phyloP scores from a whole-genome alignment of 2,888 invertebrate species.

The Hylaea fasciaria region DNA sequence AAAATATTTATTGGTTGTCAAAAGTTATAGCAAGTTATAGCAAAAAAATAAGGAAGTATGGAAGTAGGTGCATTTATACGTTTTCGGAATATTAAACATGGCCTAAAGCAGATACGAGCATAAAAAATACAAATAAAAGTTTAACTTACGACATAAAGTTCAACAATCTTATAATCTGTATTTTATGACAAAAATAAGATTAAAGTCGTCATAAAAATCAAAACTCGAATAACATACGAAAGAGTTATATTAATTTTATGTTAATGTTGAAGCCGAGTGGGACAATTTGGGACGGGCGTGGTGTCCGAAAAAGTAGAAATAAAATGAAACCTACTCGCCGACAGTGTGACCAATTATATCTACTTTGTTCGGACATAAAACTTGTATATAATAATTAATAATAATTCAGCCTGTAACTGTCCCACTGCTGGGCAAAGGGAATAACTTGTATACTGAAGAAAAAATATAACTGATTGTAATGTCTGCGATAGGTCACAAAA shows the following conservation, averaged over 20 bases:
- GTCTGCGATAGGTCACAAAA: too few relatives aligned
- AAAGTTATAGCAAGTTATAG: neutral
- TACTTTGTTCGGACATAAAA: too few relatives aligned
- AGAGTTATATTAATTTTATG: conserved; percentile 33
- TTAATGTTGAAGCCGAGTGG: conserved; percentile 17
- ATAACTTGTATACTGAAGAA: too few relatives aligned
- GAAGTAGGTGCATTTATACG: too few relatives aligned
- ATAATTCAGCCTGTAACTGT: too few relatives aligned
- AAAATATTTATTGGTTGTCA: neutral
- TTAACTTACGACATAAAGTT: conserved; percentile 19
- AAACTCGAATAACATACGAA: conserved; percentile 16
- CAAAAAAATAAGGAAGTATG: too few relatives aligned
- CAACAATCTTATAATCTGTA: conserved; percentile 27
- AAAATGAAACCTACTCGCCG: neutral
- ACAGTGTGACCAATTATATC: too few relatives aligned
- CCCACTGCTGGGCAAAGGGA: too few relatives aligned
- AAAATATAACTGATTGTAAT: too few relatives aligned
- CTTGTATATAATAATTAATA: too few relatives aligned
- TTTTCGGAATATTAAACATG: too few relatives aligned
- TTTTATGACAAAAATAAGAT: conserved; percentile 26
- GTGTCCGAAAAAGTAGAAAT: conserved; percentile 1
- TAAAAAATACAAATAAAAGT: neutral
- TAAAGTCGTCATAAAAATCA: conserved; percentile 28
- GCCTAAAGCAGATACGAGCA: neutral
- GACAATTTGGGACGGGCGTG: conserved; percentile 7